Conservation (phyloP, 2,113 vertebrate genomes). For the Pseudorectes ferrugineus region DNA sequence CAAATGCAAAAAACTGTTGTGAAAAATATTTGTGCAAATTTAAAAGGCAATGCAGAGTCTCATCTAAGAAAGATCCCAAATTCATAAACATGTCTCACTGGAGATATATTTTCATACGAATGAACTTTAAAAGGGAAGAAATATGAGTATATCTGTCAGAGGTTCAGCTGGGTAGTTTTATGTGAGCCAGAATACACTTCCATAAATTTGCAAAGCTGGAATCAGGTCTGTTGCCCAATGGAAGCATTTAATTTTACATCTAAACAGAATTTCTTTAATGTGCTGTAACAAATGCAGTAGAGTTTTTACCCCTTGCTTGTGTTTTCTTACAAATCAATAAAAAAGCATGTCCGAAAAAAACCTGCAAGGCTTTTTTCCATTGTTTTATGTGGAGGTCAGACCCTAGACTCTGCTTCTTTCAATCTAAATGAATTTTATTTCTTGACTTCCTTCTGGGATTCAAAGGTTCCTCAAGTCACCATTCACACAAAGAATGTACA, state of each 20-base stretch:
- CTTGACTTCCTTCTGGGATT: neutral
- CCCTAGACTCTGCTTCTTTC: neutral
- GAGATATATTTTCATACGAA: neutral
- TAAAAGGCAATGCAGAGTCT: neutral
- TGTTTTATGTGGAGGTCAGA: neutral
- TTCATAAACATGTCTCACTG: slow-evolving; percentile 9
- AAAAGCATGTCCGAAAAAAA: neutral
- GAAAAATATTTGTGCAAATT: slow-evolving; percentile 5
- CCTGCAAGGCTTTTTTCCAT: neutral
- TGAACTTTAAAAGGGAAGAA: slow-evolving; percentile 1
- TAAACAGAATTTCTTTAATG: neutral
- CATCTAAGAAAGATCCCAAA: neutral
- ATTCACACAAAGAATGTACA: neutral
- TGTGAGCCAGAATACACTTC: slow-evolving; percentile 24
- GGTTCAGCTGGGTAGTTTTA: neutral
- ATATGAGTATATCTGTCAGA: neutral
- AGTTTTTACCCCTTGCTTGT: neutral
- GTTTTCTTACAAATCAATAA: neutral
- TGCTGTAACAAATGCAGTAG: neutral
- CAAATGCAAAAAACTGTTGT: neutral
- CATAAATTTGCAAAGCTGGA: slow-evolving; percentile 15
- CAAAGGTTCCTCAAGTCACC: neutral
- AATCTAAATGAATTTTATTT: neutral
- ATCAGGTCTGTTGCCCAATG: slow-evolving; percentile 5
- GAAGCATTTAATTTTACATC: slow-evolving; percentile 49